Evolutionary conservation across 2,113 vertebrate species (phyloP).

Genomic region (Oceanodroma tethys): DNA sequence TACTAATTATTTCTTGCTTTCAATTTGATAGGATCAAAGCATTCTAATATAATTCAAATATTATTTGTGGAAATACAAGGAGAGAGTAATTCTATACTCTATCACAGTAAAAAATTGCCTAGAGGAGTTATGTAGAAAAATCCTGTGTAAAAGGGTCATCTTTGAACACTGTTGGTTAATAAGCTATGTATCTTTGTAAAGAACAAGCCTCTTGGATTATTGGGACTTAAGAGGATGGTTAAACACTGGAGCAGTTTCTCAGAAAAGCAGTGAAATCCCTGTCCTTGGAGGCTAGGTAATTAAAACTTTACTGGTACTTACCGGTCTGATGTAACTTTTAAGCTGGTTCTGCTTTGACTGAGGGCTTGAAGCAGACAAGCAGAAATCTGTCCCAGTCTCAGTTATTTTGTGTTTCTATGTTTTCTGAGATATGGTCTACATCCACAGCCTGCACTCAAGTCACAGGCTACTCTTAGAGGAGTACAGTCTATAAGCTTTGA

Average conservation of each 20-base stretch:
- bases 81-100: neutral
- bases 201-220: neutral
- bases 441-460: neutral
- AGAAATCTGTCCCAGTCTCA: neutral
- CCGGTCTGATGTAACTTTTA: neutral
- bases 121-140: neutral
- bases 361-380: neutral
- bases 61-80: neutral
- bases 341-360: neutral
- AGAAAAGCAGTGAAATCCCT: neutral
- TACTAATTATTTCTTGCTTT: neutral
- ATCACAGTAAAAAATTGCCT: neutral
- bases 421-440: neutral
- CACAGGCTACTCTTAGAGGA: neutral
- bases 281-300: neutral
- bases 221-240: neutral
- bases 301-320: neutral
- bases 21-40: neutral
- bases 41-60: neutral
- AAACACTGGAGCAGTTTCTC: neutral
- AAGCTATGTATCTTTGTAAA: neutral
- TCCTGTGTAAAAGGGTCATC: neutral
- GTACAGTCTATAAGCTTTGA: neutral
- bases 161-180: neutral
- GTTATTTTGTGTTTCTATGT: neutral